Conservation (phyloP, 2,888 invertebrate species). For the Noctua janthina region DNA sequence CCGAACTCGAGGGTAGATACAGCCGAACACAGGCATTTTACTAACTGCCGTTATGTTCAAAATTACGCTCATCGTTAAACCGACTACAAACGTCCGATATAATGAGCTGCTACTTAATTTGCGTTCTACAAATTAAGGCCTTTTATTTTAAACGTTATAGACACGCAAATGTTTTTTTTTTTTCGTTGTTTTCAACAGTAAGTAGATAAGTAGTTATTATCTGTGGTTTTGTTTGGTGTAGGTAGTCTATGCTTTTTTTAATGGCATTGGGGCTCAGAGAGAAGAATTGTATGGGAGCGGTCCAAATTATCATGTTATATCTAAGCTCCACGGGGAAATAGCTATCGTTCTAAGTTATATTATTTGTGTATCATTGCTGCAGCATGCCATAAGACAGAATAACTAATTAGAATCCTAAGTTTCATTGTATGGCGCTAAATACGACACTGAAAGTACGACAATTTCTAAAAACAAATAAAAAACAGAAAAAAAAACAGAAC, state of each 20-base stretch:
- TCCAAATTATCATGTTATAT: too few species aligned
- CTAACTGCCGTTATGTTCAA: constrained; percentile 35
- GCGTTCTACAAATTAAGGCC: constrained; percentile 27
- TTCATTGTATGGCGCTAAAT: not conserved
- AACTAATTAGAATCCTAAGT: not conserved
- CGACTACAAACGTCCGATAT: constrained; percentile 22
- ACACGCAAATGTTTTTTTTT: constrained; percentile 22
- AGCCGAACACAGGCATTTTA: constrained; percentile 20
- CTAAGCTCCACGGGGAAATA: not conserved
- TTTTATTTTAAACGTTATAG: constrained; percentile 40
- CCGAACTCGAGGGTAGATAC: not conserved
- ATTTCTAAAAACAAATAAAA: too few species aligned
- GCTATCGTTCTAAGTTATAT: not conserved
- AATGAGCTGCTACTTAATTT: constrained; percentile 53
- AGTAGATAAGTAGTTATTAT: not conserved
- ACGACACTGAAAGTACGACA: not conserved
- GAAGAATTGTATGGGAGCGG: not conserved
- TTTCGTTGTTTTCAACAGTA: not conserved
- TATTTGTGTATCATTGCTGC: too few species aligned
- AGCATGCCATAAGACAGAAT: not conserved
- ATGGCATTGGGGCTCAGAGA: not conserved
- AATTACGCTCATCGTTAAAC: constrained; percentile 46
- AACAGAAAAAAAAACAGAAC: not conserved
- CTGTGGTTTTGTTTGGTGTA: not conserved
- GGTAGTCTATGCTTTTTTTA: not conserved